Percentiles rank a stretch among this genome's conserved stretches.
Conservation (phyloP, 2,797 vertebrate genomes). For the Sebastes hubbsi region DNA sequence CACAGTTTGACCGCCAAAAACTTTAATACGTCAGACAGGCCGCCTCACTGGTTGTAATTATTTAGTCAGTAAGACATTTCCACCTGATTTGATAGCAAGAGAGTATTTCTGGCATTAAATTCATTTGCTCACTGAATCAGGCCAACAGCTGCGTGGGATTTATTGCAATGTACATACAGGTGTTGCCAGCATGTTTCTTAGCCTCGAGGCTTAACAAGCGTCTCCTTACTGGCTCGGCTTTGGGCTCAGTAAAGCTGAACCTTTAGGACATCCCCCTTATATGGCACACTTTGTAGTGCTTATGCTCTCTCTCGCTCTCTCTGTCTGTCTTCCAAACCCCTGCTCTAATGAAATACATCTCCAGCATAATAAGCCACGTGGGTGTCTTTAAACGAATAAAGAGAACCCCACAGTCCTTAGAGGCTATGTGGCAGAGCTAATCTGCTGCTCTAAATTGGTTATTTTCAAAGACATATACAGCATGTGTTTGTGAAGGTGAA, state of each 20-base stretch:
- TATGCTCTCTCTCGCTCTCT: neutral
- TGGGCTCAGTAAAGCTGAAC: constrained; percentile 36
- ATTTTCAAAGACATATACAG: constrained; percentile 30
- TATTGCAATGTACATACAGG: constrained; percentile 37
- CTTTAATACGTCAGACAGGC: constrained; percentile 27
- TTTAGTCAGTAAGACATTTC: constrained; percentile 23
- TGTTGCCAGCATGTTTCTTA: constrained; percentile 42
- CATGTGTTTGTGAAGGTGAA: constrained; percentile 10
- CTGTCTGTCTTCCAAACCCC: constrained; percentile 45
- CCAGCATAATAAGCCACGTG: constrained; percentile 55
- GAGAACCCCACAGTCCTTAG: constrained; percentile 60
- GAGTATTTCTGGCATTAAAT: constrained; percentile 28
- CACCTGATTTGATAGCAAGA: constrained; percentile 19
- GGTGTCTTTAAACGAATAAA: constrained; percentile 70
- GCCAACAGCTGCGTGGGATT: constrained; percentile 50
- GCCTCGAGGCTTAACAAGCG: constrained; percentile 11
- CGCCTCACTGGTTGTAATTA: constrained; percentile 14
- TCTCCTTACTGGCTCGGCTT: constrained; percentile 32
- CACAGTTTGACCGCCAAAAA: constrained; percentile 42
- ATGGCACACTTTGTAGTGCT: neutral
- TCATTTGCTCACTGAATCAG: constrained; percentile 29
- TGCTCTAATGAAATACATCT: constrained; percentile 69
- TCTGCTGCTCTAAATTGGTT: constrained; percentile 46
- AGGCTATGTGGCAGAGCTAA: constrained; percentile 43
- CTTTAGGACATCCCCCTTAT: constrained; percentile 16